Conservation (phyloP, 1,140 invertebrate genomes). For the Zaprionus gabonicus region DNA sequence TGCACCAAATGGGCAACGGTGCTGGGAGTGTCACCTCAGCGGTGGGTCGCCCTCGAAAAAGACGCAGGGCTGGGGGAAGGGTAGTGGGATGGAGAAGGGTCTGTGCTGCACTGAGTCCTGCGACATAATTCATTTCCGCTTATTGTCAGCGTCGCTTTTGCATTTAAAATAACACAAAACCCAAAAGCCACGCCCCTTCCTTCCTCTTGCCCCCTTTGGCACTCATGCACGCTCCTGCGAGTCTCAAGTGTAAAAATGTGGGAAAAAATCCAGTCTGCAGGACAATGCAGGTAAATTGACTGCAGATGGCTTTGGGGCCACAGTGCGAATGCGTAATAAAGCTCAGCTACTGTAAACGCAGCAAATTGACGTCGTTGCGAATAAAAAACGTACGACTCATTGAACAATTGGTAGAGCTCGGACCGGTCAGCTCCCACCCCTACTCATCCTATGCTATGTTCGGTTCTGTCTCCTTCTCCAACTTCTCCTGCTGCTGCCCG, state of each 20-base stretch:
- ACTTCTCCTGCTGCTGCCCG: neutral
- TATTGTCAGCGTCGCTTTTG: conserved; percentile 74
- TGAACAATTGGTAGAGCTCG: conserved; percentile 50
- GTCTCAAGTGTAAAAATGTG: conserved; percentile 72
- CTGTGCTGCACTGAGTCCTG: conserved; percentile 33
- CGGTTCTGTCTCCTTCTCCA: too few relatives aligned
- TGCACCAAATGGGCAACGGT: conserved; percentile 50
- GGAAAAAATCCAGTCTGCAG: conserved; percentile 38
- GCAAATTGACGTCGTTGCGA: conserved; percentile 61
- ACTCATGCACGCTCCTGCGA: conserved; percentile 18
- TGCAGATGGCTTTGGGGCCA: conserved; percentile 51
- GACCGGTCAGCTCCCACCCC: neutral
- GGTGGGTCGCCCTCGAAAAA: conserved; percentile 37
- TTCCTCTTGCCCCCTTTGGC: neutral
- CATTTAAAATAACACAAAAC: conserved; percentile 74
- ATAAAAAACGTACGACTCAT: conserved; percentile 58
- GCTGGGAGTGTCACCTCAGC: conserved; percentile 52
- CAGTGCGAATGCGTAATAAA: conserved; percentile 39
- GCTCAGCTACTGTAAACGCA: conserved; percentile 48
- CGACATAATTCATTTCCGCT: conserved; percentile 82
- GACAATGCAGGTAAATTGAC: conserved; percentile 81
- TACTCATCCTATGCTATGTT: too few relatives aligned
- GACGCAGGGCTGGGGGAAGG: neutral
- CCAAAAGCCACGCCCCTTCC: conserved; percentile 30
- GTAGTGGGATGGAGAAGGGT: neutral